Percentiles rank a stretch among this genome's conserved stretches.
Evolutionary conservation across 2,888 invertebrate genomes (phyloP).

Genomic region (Ferrisia virgata): DNA sequence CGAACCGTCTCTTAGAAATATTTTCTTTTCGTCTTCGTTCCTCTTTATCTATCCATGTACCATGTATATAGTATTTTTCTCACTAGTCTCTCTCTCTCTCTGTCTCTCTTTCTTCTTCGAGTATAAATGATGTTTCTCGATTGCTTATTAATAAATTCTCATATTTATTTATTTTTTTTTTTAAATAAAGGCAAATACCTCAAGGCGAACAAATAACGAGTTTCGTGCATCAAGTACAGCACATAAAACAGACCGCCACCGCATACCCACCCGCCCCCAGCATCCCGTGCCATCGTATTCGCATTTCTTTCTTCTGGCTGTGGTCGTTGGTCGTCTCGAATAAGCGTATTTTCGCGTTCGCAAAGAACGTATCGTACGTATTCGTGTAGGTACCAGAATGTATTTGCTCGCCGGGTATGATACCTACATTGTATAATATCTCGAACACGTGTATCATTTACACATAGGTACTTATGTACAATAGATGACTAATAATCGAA

Average conservation of each 20-base stretch:
- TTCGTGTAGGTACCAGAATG: neutral
- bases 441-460: neutral
- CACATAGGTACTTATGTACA: too few relatives aligned
- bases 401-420: neutral
- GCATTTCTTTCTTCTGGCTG: neutral
- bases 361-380: too few relatives aligned
- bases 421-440: neutral
- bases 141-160: conserved; percentile 39
- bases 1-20: too few relatives aligned
- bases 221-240: neutral
- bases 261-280: conserved; percentile 8
- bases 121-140: conserved; percentile 33
- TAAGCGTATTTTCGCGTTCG: too few relatives aligned
- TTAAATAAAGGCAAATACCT: conserved; percentile 29
- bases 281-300: neutral
- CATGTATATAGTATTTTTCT: neutral
- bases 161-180: conserved; percentile 27
- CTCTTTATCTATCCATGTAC: neutral
- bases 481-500: too few relatives aligned
- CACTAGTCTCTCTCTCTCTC: neutral
- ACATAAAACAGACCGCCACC: conserved; percentile 1
- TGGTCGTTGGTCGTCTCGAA: too few relatives aligned
- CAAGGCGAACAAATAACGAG: conserved; percentile 39
- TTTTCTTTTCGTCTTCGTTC: too few relatives aligned
- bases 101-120: neutral